A percentile compares a stretch with the other conserved stretches of the same genome.
Evolutionary conservation across 2,888 invertebrate genomes (phyloP).

Genomic region (Acrocyrtus sp.): DNA sequence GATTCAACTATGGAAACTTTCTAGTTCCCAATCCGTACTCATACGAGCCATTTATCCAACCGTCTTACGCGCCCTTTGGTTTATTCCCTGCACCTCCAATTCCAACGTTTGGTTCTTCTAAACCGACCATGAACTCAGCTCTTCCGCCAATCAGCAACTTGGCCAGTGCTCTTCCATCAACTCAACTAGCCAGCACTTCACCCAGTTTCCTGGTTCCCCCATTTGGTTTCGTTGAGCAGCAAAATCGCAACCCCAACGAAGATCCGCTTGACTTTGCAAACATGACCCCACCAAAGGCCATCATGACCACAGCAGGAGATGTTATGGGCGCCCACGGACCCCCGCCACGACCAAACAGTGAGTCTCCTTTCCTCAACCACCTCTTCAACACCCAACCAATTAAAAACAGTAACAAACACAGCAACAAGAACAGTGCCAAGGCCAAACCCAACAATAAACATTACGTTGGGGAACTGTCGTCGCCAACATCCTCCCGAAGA

Average conservation of each 20-base stretch:
- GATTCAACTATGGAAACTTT: no score
- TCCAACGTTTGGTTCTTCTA: no score
- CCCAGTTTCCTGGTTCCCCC: no score
- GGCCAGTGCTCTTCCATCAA: no score
- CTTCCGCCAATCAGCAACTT: no score
- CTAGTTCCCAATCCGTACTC: no score
- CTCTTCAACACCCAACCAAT: neutral
- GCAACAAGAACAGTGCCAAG: constrained; percentile 1
- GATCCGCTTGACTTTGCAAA: constrained; percentile 8
- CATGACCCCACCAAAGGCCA: constrained; percentile 26
- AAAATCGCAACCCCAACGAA: constrained; percentile 2
- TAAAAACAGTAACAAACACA: neutral
- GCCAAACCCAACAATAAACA: neutral
- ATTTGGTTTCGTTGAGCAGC: constrained; percentile 10
- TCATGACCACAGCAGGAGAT: constrained; percentile 29
- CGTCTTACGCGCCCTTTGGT: no score
- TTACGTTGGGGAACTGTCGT: neutral
- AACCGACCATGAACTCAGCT: no score
- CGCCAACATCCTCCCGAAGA: neutral
- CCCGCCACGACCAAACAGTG: neutral
- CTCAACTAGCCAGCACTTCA: no score
- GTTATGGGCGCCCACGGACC: neutral
- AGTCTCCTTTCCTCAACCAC: neutral
- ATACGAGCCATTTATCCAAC: no score
- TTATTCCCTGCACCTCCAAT: no score